A percentile compares a stretch with the other conserved stretches of the same genome.
Evolutionary conservation across 2,797 vertebrate genomes (phyloP).

Genomic region (Xiphorhynchus erythropygius): DNA sequence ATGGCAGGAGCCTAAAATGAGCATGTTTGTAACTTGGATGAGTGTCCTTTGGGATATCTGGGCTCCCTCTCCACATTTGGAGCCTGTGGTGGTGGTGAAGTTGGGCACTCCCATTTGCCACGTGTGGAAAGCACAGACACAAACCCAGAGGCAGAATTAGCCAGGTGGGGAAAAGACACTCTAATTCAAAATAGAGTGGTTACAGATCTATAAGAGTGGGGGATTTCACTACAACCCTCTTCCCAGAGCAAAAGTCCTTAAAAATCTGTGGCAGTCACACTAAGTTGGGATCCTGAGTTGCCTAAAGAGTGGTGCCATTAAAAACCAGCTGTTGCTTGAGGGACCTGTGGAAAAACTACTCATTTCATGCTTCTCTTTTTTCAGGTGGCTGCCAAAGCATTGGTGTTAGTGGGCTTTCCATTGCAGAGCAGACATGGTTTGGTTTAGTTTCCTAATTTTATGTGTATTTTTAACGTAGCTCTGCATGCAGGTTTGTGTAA

Average conservation of each 20-base stretch:
- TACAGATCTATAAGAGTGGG: not conserved
- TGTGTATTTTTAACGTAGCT: not conserved
- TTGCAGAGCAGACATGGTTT: not conserved
- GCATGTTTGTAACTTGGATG: not conserved
- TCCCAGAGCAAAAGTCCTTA: not conserved
- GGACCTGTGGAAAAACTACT: not conserved
- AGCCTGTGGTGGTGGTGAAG: not conserved
- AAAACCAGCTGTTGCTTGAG: not conserved
- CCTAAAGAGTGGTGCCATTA: not conserved
- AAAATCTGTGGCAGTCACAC: not conserved
- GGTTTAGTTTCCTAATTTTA: not conserved
- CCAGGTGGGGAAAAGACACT: not conserved
- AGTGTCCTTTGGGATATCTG: not conserved
- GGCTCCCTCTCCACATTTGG: rapidly evolving
- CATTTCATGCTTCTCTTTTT: constrained; percentile 5
- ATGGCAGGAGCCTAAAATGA: not conserved
- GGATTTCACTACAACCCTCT: not conserved
- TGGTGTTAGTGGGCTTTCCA: not conserved
- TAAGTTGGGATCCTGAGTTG: not conserved
- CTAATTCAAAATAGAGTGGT: not conserved
- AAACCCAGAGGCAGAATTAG: not conserved
- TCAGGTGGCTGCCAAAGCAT: not conserved
- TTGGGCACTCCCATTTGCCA: not conserved
- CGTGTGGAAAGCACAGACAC: not conserved
- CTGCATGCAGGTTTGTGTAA: not conserved